Evolutionary conservation across 2,888 invertebrate species (phyloP), one percentile per base, ranked within the genome.

Genomic region (Timema cristinae): DNA sequence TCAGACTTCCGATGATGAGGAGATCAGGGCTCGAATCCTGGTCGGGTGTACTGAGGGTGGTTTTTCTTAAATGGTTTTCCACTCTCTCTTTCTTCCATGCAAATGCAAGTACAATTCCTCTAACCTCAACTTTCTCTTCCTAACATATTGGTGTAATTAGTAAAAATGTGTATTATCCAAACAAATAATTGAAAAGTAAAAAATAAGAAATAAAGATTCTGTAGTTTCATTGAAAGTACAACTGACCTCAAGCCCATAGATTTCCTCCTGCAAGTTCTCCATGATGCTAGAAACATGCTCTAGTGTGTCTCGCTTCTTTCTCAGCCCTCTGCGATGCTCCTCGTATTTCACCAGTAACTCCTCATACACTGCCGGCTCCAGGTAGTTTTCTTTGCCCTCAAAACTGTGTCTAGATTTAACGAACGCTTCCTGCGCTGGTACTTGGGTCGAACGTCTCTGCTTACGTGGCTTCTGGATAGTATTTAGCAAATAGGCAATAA

Each of bases 281-380:
- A 87, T 85, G 56, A 87, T 86, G 75, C 85, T 84, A 50, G 88
- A 86, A 66, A 89, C 86, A 74, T 87, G 86, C 73, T 86, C 86
- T 68, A 86, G 83, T 7, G 85, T 83, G 71, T 84, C 84, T 70
- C 81, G 78, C 76, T 80, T 81, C 67, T 77, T 77, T 71, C 81
- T 73, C 85, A 84, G 77, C 49, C 47, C 52, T 50, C 49, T 61
- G 13, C 54, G 50, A 0, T 32, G 47, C 2, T 61, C 6, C 7
- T 66, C 66, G 11, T 61, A 16, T 9, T 69, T 68, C 32, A 32
- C 54, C 48, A 59, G 54, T 7, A 71, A 50, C 15, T 66, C 67
- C 15, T 56, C 66, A 47, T 71, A 52, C 32, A 59, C 32, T 50
- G 50, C 59, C 48, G 56, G 50, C 49, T 68, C 68, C 13, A 68